A percentile compares a stretch with the other conserved stretches of the same genome.
Evolutionary conservation across 2,797 vertebrate species (phyloP).

Genomic region (Hafferia zeledoni): DNA sequence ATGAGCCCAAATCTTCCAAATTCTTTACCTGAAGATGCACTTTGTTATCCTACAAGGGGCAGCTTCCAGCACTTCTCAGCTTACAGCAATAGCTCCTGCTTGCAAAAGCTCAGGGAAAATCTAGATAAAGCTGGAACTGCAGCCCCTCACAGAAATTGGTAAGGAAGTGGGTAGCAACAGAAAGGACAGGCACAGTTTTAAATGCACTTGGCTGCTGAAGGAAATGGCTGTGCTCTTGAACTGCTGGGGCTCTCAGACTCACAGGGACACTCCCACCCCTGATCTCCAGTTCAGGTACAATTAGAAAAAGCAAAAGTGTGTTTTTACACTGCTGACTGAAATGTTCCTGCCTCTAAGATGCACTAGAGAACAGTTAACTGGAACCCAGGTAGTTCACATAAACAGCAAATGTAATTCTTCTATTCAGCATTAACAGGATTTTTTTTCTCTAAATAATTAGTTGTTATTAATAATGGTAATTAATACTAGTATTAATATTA

Average conservation of each 20-base stretch:
- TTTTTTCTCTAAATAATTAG: not conserved
- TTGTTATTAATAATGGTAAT: not conserved
- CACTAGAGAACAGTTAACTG: not conserved
- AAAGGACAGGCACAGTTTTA: not conserved
- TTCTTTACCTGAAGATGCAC: conserved; percentile 60
- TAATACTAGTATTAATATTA: not conserved
- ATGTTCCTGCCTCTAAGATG: not conserved
- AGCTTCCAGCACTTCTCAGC: conserved; percentile 34
- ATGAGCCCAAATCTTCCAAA: conserved; percentile 68
- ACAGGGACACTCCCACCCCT: not conserved
- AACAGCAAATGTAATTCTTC: not conserved
- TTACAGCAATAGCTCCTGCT: conserved; percentile 51
- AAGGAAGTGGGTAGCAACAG: conserved; percentile 3
- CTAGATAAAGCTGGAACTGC: conserved; percentile 38
- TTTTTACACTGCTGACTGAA: not conserved
- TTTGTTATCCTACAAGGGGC: conserved; percentile 55
- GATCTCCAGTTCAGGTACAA: not conserved
- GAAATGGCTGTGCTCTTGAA: not conserved
- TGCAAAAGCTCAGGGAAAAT: conserved; percentile 41
- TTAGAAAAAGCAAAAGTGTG: not conserved
- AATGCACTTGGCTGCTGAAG: conserved; percentile 4
- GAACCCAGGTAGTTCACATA: not conserved
- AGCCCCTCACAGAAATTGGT: not conserved
- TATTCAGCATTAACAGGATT: not conserved
- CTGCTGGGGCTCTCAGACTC: not conserved